Conservation (phyloP, 1,140 invertebrate genomes). For the Coelopa frigida region DNA sequence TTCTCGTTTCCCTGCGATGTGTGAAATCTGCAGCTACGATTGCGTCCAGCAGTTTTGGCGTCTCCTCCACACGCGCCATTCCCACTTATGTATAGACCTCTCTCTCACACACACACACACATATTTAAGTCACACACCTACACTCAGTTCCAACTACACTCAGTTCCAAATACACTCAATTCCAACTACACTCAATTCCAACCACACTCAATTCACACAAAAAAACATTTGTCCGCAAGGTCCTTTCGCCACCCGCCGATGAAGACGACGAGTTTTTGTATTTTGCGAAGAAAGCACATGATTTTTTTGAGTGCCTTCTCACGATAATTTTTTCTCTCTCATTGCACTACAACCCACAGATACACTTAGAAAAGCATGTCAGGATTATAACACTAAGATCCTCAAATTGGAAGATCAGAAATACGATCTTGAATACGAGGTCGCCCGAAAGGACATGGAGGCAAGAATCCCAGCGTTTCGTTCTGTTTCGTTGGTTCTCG, state of each 20-base stretch:
- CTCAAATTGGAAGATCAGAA: constrained; percentile 83
- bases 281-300: no score
- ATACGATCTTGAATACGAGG: constrained; percentile 94
- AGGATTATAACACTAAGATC: constrained; percentile 81
- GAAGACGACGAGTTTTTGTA: no score
- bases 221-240: no score
- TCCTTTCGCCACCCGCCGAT: no score
- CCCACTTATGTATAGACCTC: background rate
- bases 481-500: constrained; percentile 2
- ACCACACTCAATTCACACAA: background rate
- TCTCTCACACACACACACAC: constrained; percentile 5
- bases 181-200: background rate
- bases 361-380: constrained; percentile 76
- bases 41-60: no score
- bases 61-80: no score
- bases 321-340: constrained; percentile 1
- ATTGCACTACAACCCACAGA: constrained; percentile 48
- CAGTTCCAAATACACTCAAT: background rate
- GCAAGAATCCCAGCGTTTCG: constrained; percentile 48
- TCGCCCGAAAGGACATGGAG: constrained; percentile 87
- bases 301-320: background rate
- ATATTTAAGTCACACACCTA: background rate
- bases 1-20: no score
- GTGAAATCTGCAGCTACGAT: no score
- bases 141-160: background rate